Evolutionary conservation across 2,113 vertebrate genomes (phyloP).

Genomic region (Myodes glareolus): DNA sequence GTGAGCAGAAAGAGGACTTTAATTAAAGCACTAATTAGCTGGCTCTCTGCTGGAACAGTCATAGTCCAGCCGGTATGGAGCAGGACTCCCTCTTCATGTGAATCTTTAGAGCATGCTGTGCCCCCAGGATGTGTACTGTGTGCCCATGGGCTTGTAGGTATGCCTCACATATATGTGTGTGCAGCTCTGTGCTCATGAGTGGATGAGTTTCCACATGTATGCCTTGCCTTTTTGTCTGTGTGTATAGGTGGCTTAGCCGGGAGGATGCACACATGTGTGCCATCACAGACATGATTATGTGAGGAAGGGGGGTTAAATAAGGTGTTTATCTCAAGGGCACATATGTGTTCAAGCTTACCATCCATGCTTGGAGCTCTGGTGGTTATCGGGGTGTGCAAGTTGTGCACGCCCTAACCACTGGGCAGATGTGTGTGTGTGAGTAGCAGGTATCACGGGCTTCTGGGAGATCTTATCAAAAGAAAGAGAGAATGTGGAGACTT

Average conservation of each 20-base stretch:
- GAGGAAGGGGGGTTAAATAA: neutral
- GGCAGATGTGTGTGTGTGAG: neutral
- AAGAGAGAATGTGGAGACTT: neutral
- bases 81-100: neutral
- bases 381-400: neutral
- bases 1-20: conserved; percentile 82
- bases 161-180: neutral
- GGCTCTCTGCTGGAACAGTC: conserved; percentile 45
- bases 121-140: neutral
- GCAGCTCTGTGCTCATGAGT: neutral
- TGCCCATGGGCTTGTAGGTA: neutral
- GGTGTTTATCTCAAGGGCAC: neutral
- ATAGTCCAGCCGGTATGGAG: neutral
- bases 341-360: neutral
- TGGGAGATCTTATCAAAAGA: neutral
- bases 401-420: neutral
- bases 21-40: conserved; percentile 86
- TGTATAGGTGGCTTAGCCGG: neutral
- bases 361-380: neutral
- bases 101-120: neutral
- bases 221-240: neutral
- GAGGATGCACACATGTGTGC: rapidly evolving
- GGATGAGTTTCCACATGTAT: neutral
- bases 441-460: neutral
- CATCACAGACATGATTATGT: too few relatives aligned